Evolutionary conservation across 2,888 invertebrate genomes (phyloP), one percentile per base, ranked within the genome.

Genomic region (Catocala fraxini): DNA sequence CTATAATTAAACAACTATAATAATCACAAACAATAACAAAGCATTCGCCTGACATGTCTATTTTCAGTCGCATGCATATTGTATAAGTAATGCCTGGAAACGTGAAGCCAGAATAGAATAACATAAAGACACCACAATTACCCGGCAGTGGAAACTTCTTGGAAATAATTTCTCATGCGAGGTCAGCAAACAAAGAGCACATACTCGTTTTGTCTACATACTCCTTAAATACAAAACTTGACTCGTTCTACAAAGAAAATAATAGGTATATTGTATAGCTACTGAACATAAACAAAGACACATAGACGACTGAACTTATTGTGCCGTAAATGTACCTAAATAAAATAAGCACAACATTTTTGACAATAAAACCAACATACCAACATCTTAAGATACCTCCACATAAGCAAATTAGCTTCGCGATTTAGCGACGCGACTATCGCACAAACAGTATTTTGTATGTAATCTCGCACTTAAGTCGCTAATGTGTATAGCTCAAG

Each of bases 301-400:
- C 68, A 45, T 59, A 59, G 56, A 61, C 64, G 55, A 51, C 55
- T 54, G 56, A 66, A 63, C 34, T 66, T 56, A 58, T 58, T 63
- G 56, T 73, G 39, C 33, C 33, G 15, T 11, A n/a, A 48, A 56
- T 46, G 55, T 51, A 25, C 25, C 25, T 25, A 59, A 66, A 66
- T 66, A 62, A 72, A 74, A 74, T 67, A 62, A 70, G 59, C 66
- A 66, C 34, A 35, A 58, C 47, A 51, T 62, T 67, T 59, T 51
- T 7, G 46, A 12, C 12, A 35, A 58, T 59, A 54, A 65, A 59
- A 60, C 63, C 62, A n/a, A n/a, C n/a, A 73, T 59, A 69, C 51
- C 1, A 39, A 39, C 51, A n/a, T 34, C 35, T 13, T 51, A 51
- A 35, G 51, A 35, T 33, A 15, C 48, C 48, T 49, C 35, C 35